Evolutionary conservation across 1,140 invertebrate species (phyloP), one percentile per base, ranked within the genome.

Genomic region (Physella acuta): DNA sequence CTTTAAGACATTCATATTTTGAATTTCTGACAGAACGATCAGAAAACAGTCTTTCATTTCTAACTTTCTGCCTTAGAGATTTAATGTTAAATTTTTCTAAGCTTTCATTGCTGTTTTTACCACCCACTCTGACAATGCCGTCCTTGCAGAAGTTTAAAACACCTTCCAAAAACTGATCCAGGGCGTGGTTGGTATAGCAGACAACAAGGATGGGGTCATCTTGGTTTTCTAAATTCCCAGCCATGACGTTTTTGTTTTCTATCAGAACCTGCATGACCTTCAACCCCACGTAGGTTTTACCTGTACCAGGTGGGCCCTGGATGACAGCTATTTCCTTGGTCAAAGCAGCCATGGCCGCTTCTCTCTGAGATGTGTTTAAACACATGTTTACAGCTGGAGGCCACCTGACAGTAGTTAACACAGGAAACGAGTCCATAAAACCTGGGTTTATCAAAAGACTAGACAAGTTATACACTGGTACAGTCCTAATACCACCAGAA

Each of bases 151-250:
- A 78, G 16, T 55, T 16, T 1, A 72, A 28, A 28, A 84, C 80
- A 28, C 90, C 91, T 81, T 93, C 89, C 20, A 95, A 31, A 30
- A 58, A 58, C 56, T 58, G 56, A 5, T 58, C 56, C 5, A 58
- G 20, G 20, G 56, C 56, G 82, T 94, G 92, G 79, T 95, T 95
- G 0, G 92, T 94, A 73, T 90, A 93, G 78, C 92, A 93, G 28
- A 95, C 88, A 14, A 95, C 86, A 1, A 95, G 81, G 66, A 95
- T 90, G 2, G 91, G 90, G 8, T 60, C 33, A n/a, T 17, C 33
- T 14, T 37, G 30, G 20, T 67, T 28, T 62, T 33, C 66, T 74
- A 81, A 81, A 82, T 62, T 55, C 5, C 37, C 34, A 5, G 37
- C 2, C 4, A 62, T 36, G 3, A 76, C 31, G 1, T 70, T 36